Conservation (phyloP, 2,113 vertebrate species). For the Centropus bengalensis region DNA sequence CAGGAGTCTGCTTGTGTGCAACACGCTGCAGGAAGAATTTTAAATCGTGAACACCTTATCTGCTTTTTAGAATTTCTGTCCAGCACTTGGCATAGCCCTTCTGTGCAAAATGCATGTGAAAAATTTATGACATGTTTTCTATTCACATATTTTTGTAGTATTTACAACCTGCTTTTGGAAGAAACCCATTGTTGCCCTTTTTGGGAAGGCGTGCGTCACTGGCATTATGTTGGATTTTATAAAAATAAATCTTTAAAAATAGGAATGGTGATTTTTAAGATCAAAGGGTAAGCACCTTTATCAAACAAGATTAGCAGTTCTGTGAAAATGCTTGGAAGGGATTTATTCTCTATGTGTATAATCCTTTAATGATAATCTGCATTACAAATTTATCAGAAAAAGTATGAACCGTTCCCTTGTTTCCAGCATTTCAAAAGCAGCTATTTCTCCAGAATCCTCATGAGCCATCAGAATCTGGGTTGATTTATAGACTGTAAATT, state of each 20-base stretch:
- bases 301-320: constrained; percentile 24
- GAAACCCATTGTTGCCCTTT: background rate
- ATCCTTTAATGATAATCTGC: constrained; percentile 12
- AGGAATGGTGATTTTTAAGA: constrained; percentile 14
- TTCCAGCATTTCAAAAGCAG: constrained; percentile 11
- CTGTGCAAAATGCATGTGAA: background rate
- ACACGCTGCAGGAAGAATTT: background rate
- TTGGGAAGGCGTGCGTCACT: background rate
- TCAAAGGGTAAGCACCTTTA: constrained; percentile 30
- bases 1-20: background rate
- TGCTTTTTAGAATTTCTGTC: background rate
- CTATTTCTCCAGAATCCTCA: background rate
- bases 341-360: constrained; percentile 11
- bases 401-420: constrained; percentile 6
- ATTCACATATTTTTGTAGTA: background rate
- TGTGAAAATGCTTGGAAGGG: background rate
- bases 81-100: background rate
- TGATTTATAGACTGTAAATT: background rate
- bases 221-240: background rate
- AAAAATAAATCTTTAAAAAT: constrained; percentile 29
- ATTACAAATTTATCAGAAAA: background rate
- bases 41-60: background rate
- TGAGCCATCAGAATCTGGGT: background rate
- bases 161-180: background rate
- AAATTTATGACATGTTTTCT: background rate